Conservation (phyloP, 2,113 vertebrate species). For the Neotragus pygmaeus region DNA sequence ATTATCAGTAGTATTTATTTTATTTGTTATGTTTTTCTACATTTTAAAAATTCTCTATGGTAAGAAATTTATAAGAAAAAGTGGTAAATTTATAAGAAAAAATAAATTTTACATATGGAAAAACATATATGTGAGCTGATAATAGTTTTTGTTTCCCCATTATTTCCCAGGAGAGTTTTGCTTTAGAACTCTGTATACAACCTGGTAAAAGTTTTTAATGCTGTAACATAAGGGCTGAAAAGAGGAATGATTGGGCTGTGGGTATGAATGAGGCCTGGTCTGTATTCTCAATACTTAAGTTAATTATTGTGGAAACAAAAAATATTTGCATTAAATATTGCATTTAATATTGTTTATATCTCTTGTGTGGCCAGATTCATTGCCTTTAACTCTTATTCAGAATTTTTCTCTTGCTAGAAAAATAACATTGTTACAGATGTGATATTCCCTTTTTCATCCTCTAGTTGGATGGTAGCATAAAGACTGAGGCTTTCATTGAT, state of each 20-base stretch:
- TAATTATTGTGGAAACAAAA: not conserved
- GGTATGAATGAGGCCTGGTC: not conserved
- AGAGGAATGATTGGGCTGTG: not conserved
- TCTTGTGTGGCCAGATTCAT: not conserved
- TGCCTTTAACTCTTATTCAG: constrained; percentile 6
- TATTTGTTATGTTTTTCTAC: not conserved
- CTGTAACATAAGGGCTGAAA: not conserved
- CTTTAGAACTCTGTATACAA: not conserved
- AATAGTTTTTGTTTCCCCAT: not conserved
- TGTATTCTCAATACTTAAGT: not conserved
- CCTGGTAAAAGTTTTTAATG: not conserved
- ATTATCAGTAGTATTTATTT: not conserved
- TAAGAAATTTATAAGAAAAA: not conserved
- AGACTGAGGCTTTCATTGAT: not conserved
- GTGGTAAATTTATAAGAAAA: not conserved
- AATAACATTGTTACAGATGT: not conserved
- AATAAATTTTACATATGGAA: not conserved
- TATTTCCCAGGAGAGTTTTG: not conserved
- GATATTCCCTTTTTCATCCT: not conserved
- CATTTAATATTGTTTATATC: not conserved
- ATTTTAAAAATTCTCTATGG: not conserved
- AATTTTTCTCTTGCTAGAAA: not conserved
- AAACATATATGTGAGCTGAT: not conserved
- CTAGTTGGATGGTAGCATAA: not conserved
- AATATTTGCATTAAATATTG: not conserved